These are phyloP conservation scores for Stigmatopora argus DNA, from an alignment of 2,113 vertebrate genomes.

Conservation along the genomic window DNA sequence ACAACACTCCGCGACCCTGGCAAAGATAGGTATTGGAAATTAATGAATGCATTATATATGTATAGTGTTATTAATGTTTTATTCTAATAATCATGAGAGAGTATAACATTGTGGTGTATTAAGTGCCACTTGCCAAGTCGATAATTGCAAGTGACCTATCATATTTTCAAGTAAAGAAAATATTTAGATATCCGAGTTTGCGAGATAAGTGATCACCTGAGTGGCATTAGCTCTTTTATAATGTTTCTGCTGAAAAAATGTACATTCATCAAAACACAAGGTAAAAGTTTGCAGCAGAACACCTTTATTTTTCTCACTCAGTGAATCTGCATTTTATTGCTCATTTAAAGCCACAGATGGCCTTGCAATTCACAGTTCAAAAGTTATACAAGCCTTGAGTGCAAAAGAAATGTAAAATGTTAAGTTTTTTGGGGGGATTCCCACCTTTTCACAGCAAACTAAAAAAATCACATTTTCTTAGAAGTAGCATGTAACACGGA, in stretches of 20 bases:
- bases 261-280: background rate
- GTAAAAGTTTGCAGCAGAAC: background rate
- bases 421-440: slow-evolving; percentile 28
- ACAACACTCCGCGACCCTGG: too few relatives aligned
- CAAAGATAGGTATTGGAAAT: too few relatives aligned
- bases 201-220: too few relatives aligned
- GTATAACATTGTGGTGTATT: too few relatives aligned
- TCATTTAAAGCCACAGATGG: slow-evolving; percentile 63
- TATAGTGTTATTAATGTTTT: too few relatives aligned
- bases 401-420: slow-evolving; percentile 21
- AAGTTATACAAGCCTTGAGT: slow-evolving; percentile 26
- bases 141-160: too few relatives aligned
- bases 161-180: too few relatives aligned
- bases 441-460: slow-evolving; percentile 30
- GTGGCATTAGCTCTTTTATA: too few relatives aligned
- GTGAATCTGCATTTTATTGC: slow-evolving; percentile 60
- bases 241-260: background rate
- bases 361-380: slow-evolving; percentile 55
- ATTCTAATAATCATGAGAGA: too few relatives aligned
- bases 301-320: slow-evolving; percentile 28
- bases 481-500: slow-evolving; percentile 26
- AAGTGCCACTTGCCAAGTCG: too few relatives aligned
- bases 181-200: too few relatives aligned
- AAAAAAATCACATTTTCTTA: slow-evolving; percentile 2
- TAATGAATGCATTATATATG: too few relatives aligned